These are phyloP conservation scores for Stenopsyche tienmushanensis DNA, from an alignment of 1,140 invertebrate genomes.

Conservation along the genomic window DNA sequence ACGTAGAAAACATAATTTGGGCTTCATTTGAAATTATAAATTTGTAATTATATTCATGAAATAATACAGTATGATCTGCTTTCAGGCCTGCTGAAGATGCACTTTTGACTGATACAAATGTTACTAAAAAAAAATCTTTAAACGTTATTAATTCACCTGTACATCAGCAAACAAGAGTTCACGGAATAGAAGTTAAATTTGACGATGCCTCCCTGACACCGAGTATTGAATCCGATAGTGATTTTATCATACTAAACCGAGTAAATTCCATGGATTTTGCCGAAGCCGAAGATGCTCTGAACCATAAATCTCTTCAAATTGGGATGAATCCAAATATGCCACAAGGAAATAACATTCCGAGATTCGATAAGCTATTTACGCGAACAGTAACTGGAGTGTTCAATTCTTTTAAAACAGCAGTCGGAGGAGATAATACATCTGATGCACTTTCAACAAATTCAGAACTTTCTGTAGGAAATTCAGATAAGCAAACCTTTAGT, in stretches of 20 bases:
- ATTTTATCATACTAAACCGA: constrained; percentile 37
- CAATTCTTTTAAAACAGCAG: constrained; percentile 52
- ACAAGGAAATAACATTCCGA: constrained; percentile 50
- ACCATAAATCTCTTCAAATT: constrained; percentile 19
- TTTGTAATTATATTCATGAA: no score
- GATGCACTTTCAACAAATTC: constrained; percentile 30
- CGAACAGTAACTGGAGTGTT: constrained; percentile 55
- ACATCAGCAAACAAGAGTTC: constrained; percentile 9
- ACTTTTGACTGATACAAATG: not conserved
- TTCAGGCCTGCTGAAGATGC: constrained; percentile 10
- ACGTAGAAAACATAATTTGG: no score
- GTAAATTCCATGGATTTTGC: constrained; percentile 23
- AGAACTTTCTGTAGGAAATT: constrained; percentile 27
- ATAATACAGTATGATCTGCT: no score
- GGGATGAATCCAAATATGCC: not conserved
- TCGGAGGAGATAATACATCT: constrained; percentile 48
- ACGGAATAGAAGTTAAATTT: constrained; percentile 19
- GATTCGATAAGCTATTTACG: constrained; percentile 52
- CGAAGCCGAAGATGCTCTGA: constrained; percentile 38
- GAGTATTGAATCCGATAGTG: constrained; percentile 38
- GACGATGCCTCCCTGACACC: constrained; percentile 23
- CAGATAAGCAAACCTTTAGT: constrained; percentile 3
- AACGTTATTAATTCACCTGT: constrained; percentile 34
- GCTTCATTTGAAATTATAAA: no score
- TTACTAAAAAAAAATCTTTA: not conserved